Evolutionary conservation across 1,140 invertebrate species (phyloP), one percentile per base, ranked within the genome.

Genomic region (Drosophila tropicalis): DNA sequence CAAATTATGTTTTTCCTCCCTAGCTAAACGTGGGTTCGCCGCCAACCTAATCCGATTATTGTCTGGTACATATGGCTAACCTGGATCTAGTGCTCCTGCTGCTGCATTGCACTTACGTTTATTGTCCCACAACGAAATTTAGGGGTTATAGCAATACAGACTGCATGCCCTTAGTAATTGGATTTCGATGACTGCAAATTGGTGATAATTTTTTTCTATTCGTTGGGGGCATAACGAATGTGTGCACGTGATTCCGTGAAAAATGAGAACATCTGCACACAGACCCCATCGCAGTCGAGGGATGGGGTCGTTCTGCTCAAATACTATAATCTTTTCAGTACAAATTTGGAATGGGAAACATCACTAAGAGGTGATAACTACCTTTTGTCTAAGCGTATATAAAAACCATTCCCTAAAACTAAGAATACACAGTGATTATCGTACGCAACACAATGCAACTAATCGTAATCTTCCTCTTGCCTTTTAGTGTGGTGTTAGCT

Each of bases 171-270:
- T 71, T 19, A 17, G 72, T 90, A 91, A 91, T 91, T 91, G 90
- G 90, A 91, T 91, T 91, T 81, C 90, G 86, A 91, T 91, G 90
- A 91, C 85, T 91, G 90, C 85, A 90, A 91, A 91, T 91, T 91
- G 90, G 83, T 91, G 90, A 91, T 91, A 91, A 91, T 91, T 91
- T 90, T 81, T 91, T 90, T 90, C 71, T 73, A 75, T 79, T 85
- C 72, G 79, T 77, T 71, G 67, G 73, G 65, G 66, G 54, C 41
- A 47, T 12, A 62, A 25, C 62, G 39, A 62, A 40, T 41, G 44
- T 10, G 36, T 62, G 86, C 67, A 86, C 85, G 81, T 90, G 81
- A 85, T 85, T 85, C 84, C 55, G 70, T 51, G 76, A 72, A 62
- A 89, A 87, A 84, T 89, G 68, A 60, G 67, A 84, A 57, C 84